These are phyloP conservation scores for Lophotriccus pileatus DNA, from an alignment of 2,797 vertebrate genomes.

Conservation along the genomic window DNA sequence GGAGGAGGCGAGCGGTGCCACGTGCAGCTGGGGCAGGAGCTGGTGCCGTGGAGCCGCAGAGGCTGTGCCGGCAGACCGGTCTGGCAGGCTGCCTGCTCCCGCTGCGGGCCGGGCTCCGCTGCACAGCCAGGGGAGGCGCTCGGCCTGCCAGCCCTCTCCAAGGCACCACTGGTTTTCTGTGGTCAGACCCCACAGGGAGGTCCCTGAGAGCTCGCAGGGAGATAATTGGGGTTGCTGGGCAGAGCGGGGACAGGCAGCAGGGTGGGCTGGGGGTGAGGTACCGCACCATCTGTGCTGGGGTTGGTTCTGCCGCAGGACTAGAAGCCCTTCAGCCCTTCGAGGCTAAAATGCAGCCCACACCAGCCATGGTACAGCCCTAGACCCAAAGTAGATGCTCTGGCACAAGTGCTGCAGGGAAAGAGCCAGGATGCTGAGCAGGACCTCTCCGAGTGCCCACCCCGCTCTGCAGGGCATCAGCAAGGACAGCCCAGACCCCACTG, in stretches of 20 bases:
- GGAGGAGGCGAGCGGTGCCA: neutral
- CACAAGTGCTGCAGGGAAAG: neutral
- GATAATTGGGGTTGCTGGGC: neutral
- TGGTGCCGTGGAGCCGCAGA: neutral
- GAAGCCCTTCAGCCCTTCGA: neutral
- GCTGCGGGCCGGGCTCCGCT: neutral
- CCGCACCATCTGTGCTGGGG: accelerated
- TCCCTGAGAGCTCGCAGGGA: neutral
- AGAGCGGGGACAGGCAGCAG: neutral
- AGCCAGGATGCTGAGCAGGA: neutral
- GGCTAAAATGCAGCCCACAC: neutral
- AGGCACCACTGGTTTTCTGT: neutral
- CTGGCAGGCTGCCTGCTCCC: neutral
- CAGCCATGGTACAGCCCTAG: neutral
- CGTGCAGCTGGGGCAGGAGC: neutral
- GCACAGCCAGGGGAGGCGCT: neutral
- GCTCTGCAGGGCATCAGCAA: neutral
- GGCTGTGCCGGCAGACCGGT: neutral
- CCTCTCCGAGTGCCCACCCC: neutral
- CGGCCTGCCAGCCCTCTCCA: neutral
- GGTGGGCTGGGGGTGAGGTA: neutral
- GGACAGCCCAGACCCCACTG: neutral
- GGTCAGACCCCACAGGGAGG: neutral
- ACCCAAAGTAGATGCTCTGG: neutral
- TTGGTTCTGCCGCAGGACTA: neutral